A percentile compares a stretch with the other conserved stretches of the same genome.
Evolutionary conservation across 2,888 invertebrate species (phyloP).

Genomic region (Gymnoscelis rufifasciata): DNA sequence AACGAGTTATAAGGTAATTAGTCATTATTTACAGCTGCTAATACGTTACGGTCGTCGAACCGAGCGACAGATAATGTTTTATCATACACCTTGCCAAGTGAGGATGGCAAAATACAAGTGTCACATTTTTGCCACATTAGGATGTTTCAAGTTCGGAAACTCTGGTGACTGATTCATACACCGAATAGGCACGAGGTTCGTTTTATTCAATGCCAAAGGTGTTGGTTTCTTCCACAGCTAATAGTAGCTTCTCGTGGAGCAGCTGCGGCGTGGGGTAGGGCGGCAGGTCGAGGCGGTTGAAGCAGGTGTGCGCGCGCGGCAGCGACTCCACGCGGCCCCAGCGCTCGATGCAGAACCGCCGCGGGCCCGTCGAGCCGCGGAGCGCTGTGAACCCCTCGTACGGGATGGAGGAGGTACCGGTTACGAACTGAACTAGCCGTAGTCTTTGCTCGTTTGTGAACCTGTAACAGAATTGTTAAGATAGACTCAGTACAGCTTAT

Average conservation of each 20-base stretch:
- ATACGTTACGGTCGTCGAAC: constrained; percentile 31
- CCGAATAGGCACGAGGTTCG: not conserved
- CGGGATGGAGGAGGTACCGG: constrained; percentile 98
- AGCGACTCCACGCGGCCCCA: constrained; percentile 97
- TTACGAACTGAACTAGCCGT: constrained; percentile 96
- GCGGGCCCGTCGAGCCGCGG: constrained; percentile 95
- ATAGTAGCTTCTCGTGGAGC: constrained; percentile 92
- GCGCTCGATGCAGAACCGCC: constrained; percentile 97
- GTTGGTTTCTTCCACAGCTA: constrained; percentile 97
- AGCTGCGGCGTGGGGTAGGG: constrained; percentile 96
- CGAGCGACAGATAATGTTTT: constrained; percentile 25
- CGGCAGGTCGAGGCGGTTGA: constrained; percentile 97
- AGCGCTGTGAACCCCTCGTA: constrained; percentile 98
- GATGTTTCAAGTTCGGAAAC: no score
- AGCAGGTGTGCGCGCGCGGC: constrained; percentile 98
- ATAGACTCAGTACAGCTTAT: no score
- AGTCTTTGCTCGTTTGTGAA: constrained; percentile 97
- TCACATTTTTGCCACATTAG: no score
- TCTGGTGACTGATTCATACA: no score
- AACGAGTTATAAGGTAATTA: constrained; percentile 35
- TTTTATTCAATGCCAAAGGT: constrained; percentile 96
- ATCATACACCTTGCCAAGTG: constrained; percentile 14
- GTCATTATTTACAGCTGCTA: constrained; percentile 46
- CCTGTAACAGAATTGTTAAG: constrained; percentile 64
- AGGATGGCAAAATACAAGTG: no score